Evolutionary conservation across 64 coral and sea anemone genomes (phyloP).

Genomic region (Acropora yongei): DNA sequence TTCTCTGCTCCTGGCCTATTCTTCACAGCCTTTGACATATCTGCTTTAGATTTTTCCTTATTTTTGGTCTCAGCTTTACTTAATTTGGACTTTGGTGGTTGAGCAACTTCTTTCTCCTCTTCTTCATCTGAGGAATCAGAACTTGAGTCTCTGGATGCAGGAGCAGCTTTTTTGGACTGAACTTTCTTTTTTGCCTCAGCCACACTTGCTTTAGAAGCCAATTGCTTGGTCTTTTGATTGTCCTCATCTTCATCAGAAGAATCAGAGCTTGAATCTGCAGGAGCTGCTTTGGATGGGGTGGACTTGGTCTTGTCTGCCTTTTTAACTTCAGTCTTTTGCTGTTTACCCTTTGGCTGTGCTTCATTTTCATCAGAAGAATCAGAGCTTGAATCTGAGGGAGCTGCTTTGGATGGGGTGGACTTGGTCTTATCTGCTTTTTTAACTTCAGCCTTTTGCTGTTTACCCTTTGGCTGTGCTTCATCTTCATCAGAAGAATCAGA

Average conservation of each 20-base stretch:
- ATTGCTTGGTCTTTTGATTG: neutral
- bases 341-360: neutral
- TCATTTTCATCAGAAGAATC: neutral
- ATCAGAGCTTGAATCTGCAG: conserved; percentile 61
- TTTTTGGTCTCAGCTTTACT: neutral
- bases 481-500: conserved; percentile 24
- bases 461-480: neutral
- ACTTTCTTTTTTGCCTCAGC: neutral
- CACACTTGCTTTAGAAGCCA: too few relatives aligned
- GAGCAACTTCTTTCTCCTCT: neutral
- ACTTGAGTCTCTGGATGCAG: conserved; percentile 26
- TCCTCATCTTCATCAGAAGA: conserved; percentile 34
- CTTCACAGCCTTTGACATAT: neutral
- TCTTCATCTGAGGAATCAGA: conserved; percentile 56
- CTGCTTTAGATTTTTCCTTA: neutral
- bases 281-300: neutral
- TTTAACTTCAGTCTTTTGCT: neutral
- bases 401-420: neutral
- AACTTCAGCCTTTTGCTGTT: neutral
- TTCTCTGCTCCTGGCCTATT: neutral
- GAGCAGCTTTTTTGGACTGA: neutral
- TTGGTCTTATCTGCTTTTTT: neutral
- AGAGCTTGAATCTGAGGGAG: conserved; percentile 50
- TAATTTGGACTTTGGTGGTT: neutral
- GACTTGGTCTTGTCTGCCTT: neutral